Evolutionary conservation across 2,797 vertebrate species (phyloP), one percentile per base, ranked within the genome.

Genomic region (Ataeniobius toweri): DNA sequence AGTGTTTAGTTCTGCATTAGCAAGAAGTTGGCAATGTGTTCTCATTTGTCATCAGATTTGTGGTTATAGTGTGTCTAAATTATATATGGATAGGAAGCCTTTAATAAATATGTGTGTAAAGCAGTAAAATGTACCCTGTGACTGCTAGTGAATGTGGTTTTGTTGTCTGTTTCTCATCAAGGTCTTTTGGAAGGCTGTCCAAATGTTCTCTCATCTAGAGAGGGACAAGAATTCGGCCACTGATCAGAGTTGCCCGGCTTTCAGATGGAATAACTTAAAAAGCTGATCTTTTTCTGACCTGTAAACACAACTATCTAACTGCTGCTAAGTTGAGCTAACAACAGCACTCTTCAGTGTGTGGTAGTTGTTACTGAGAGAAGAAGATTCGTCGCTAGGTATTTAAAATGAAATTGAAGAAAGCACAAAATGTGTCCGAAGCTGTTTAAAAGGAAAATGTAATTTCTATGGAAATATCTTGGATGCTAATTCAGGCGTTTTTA

Each of bases 331-430:
- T 44, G 22, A 68, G 65, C 36, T 5, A 68, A 68, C 22, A 55
- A 2, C 20, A n/a, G 13, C 65, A 68, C 39, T 68, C 65, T 44
- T 68, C 39, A n/a, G 65, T 68, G 65, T 68, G 65, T 68, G 39
- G 65, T 13, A 6, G 65, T 13, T n/a, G 39, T 24, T 7, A 67
- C 20, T 2, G 3, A 63, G 31, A 12, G 20, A 67, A 67, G 50
- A 18, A 4, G 36, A 67, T 8, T 12, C 9, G 1, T 6, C 44
- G 39, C 5, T 41, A 2, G 22, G 39, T 14, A 24, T 67, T 67
- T 67, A 44, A 67, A 13, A 24, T 41, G 59, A 36, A 51, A n/a
- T 56, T 39, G 44, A 10, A 67, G 20, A 9, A 44, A 44, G 39
- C 24, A 68, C n/a, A 24, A 24, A 44, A 24, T 41, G 22, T 68